Base-by-base conservation (phyloP, 2,888 invertebrate genomes). In the Leptopilina drosophilae region DNA sequence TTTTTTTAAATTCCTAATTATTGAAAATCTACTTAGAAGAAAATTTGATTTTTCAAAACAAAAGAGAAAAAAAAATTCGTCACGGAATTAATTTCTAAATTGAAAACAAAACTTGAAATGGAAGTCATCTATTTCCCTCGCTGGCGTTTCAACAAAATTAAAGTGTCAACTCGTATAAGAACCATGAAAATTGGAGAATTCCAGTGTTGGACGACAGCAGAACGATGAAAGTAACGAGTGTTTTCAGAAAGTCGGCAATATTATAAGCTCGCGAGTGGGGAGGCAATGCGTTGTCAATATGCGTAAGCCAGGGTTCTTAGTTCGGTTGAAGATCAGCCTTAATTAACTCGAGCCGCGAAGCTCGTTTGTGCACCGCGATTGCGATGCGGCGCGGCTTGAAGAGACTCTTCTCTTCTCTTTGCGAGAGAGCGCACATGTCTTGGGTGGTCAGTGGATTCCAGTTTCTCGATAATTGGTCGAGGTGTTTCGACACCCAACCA, bases 401-500 rank as follows among this genome's bases (percentile, higher is more conserved):
- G 76, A 49, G 69, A 14, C 53, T 73, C 69, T 73, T 26, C 53
- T 14, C 66, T 77, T 78, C 79, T 81, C 80, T 76, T 33, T 56
- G 79, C 59, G 77, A 77, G 80, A 79, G 26, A 62, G 42, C 42
- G 42, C 42, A 42, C 64, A 78, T 78, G 82, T 82, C 81, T 82
- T 89, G 89, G 89, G 89, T 89, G 89, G 89, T 86, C 89, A 88
- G 85, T 86, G 49, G 89, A 91, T 91, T 91, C 91, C 91, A 91
- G 91, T 91, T 91, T 91, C 91, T 90, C 90, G 82, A 91, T 91
- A 91, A 91, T 91, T 91, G 91, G 91, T 91, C 91, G 90, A 91
- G 90, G 90, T 91, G 91, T 91, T 91, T 91, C 91, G 89, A 91
- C 91, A 91, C 91, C 90, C 91, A 89, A 89, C 89, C 33, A 33